Evolutionary conservation across 2,797 vertebrate genomes (phyloP).

Genomic region (Muscicapa striata): DNA sequence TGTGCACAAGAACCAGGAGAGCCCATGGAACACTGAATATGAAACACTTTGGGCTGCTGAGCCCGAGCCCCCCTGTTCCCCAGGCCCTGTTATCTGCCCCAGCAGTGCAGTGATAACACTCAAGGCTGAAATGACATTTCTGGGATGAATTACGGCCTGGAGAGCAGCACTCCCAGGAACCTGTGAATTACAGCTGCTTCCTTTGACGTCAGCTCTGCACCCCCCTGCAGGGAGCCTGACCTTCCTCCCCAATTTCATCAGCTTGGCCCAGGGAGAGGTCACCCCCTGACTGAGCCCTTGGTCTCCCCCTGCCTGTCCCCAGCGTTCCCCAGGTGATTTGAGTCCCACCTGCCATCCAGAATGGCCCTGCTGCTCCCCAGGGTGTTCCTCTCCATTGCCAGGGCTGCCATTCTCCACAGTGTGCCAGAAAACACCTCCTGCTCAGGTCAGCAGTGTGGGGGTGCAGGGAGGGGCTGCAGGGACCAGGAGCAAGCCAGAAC

Average conservation of each 20-base stretch:
- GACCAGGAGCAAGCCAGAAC: neutral
- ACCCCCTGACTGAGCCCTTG: neutral
- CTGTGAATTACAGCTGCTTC: conserved; percentile 63
- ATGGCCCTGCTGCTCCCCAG: rapidly evolving
- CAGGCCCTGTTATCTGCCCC: neutral
- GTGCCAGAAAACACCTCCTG: neutral
- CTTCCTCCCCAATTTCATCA: conserved; percentile 47
- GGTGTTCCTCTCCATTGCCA: rapidly evolving
- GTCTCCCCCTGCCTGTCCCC: rapidly evolving
- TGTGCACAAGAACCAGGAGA: neutral
- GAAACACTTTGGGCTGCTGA: rapidly evolving
- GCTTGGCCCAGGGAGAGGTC: neutral
- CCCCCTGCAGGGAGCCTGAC: conserved; percentile 42
- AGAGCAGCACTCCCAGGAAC: neutral
- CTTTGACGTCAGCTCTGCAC: conserved; percentile 70
- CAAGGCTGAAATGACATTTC: conserved; percentile 72
- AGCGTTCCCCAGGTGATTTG: rapidly evolving
- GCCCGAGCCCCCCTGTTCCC: neutral
- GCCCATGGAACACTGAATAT: rapidly evolving
- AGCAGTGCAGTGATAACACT: conserved; percentile 33
- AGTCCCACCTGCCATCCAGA: neutral
- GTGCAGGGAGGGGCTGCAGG: rapidly evolving
- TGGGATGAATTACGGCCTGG: conserved; percentile 60
- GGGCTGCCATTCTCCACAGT: neutral
- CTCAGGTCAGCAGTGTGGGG: rapidly evolving